These are phyloP conservation scores for Muscina levida DNA, from an alignment of 2,888 invertebrate species.

Conservation along the genomic window DNA sequence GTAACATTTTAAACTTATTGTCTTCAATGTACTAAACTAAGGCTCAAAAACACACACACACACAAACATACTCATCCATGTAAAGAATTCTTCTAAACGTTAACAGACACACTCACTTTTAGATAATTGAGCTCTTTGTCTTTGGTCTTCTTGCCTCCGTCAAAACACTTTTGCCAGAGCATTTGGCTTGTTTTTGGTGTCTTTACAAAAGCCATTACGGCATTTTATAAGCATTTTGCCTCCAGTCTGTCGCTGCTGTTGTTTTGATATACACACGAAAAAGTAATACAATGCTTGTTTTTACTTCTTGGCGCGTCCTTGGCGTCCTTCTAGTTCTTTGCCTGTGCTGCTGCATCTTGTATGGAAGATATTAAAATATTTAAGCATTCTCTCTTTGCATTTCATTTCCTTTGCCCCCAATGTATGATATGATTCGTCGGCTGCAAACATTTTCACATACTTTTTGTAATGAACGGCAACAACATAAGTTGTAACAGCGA, in stretches of 20 bases:
- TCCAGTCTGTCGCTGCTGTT: neutral
- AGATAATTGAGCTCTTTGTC: constrained; percentile 15
- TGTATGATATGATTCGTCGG: too few species aligned
- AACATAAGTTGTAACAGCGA: neutral
- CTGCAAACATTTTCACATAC: neutral
- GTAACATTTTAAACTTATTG: constrained; percentile 56
- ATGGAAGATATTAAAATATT: constrained; percentile 32
- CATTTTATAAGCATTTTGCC: neutral
- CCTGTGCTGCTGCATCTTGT: neutral
- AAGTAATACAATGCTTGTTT: neutral
- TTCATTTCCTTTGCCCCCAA: too few species aligned
- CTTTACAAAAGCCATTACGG: constrained; percentile 10
- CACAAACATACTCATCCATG: neutral
- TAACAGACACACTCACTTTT: constrained; percentile 1
- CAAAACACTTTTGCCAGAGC: constrained; percentile 24
- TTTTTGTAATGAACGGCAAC: neutral
- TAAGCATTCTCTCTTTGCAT: neutral
- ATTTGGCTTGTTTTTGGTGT: constrained; percentile 19
- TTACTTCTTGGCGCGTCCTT: too few species aligned
- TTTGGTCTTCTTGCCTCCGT: constrained; percentile 36
- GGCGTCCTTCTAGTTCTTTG: neutral
- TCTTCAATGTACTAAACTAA: constrained; percentile 30
- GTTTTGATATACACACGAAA: neutral
- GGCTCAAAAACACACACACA: constrained; percentile 10
- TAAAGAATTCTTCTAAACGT: too few species aligned